Conservation (phyloP, 2,113 vertebrate species). For the Hippoglossus stenolepis region DNA sequence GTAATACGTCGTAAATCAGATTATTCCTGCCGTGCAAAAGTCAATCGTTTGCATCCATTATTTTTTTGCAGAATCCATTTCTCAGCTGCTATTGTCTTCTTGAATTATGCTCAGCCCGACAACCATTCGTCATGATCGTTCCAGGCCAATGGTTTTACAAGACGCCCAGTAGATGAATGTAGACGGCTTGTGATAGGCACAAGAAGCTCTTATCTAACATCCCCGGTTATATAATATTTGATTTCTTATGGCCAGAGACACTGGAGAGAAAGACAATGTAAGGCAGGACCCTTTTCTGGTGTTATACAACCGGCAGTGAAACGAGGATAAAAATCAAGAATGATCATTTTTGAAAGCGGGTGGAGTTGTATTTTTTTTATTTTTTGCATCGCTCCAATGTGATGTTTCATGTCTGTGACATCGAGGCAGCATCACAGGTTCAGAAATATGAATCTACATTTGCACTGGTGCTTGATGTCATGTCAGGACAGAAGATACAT, state of each 20-base stretch:
- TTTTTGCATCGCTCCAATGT: background rate
- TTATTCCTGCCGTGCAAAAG: slow-evolving; percentile 20
- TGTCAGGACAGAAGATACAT: too few species aligned
- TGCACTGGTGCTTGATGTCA: background rate
- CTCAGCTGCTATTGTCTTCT: slow-evolving; percentile 35
- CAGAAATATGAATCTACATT: too few species aligned
- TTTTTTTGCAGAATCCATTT: slow-evolving; percentile 21
- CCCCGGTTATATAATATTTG: slow-evolving; percentile 42
- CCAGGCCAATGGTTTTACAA: slow-evolving; percentile 16
- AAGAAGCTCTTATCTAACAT: slow-evolving; percentile 54
- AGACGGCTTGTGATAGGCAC: slow-evolving; percentile 51
- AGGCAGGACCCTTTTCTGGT: slow-evolving; percentile 7
- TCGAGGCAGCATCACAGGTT: too few species aligned
- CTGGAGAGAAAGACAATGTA: slow-evolving; percentile 17
- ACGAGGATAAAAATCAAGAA: slow-evolving; percentile 32
- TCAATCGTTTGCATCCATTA: slow-evolving; percentile 35
- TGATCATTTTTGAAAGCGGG: background rate
- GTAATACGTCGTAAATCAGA: slow-evolving; percentile 36
- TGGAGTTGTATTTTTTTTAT: too few species aligned
- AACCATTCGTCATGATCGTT: slow-evolving; percentile 33
- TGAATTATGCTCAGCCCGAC: slow-evolving; percentile 18
- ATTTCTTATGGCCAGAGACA: slow-evolving; percentile 38
- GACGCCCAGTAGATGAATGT: slow-evolving; percentile 37
- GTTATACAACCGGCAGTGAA: slow-evolving; percentile 46
- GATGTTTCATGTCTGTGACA: background rate